Conservation (phyloP, 2,113 vertebrate genomes). For the Maccullochella peelii region DNA sequence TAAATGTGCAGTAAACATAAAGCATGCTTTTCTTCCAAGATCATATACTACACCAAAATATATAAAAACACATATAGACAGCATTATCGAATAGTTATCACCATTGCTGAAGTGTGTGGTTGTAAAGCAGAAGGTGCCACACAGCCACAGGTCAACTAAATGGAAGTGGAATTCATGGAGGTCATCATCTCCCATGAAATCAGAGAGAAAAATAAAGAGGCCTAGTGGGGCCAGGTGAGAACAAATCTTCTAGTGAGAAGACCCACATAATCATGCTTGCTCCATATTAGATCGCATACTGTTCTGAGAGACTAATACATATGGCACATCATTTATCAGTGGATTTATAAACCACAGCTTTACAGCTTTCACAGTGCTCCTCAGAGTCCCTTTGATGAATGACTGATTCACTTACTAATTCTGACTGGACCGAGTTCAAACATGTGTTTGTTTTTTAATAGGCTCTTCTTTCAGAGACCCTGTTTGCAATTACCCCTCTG, state of each 20-base stretch:
- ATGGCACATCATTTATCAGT: slow-evolving; percentile 63
- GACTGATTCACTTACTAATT: slow-evolving; percentile 62
- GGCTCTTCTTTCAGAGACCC: slow-evolving; percentile 70
- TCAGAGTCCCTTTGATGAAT: slow-evolving; percentile 45
- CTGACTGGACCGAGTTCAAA: slow-evolving; percentile 72
- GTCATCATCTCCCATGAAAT: slow-evolving; percentile 4
- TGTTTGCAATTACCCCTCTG: slow-evolving; percentile 73
- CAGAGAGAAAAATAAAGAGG: slow-evolving; percentile 8
- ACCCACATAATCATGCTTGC: slow-evolving; percentile 40
- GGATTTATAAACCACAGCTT: slow-evolving; percentile 47
- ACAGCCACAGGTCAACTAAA: slow-evolving; percentile 20
- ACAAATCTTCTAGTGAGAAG: slow-evolving; percentile 4
- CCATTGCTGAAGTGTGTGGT: not conserved
- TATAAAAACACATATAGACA: not conserved
- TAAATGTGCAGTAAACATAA: not conserved
- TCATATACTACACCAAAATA: not conserved
- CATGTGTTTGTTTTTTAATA: slow-evolving; percentile 75
- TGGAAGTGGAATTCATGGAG: slow-evolving; percentile 17
- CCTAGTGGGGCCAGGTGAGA: slow-evolving; percentile 33
- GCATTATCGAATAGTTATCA: not conserved
- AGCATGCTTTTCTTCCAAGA: not conserved
- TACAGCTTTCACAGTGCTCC: slow-evolving; percentile 39
- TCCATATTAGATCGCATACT: slow-evolving; percentile 33
- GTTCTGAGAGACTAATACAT: slow-evolving; percentile 19
- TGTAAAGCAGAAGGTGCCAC: slow-evolving; percentile 15